phyloP scores from a whole-genome alignment of 2,113 vertebrate species.

The Mesembrinibis cayennensis region DNA sequence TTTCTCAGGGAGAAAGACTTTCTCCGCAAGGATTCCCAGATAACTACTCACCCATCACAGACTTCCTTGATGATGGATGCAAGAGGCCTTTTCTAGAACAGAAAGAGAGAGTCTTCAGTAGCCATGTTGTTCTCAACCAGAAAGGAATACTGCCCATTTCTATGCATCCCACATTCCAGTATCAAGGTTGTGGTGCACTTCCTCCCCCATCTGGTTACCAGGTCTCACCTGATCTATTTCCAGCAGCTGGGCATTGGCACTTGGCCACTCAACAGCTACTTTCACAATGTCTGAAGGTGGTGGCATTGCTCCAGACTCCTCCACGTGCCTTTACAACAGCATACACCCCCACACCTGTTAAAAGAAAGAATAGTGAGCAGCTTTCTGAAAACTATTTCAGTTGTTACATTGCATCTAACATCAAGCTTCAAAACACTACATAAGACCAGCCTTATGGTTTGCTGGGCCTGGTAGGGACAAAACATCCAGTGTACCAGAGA shows the following conservation, averaged over 20 bases:
- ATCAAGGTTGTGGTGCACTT: background rate
- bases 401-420: background rate
- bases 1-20: background rate
- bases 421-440: background rate
- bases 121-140: background rate
- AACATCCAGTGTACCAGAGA: background rate
- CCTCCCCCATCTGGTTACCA: background rate
- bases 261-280: slow-evolving; percentile 98
- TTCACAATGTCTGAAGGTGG: slow-evolving; percentile 96
- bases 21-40: background rate
- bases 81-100: slow-evolving; percentile 91
- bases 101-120: slow-evolving; percentile 22
- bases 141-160: background rate
- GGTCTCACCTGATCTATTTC: slow-evolving; percentile 94
- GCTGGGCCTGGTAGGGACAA: background rate
- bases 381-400: background rate
- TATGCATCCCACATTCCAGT: background rate
- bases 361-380: background rate
- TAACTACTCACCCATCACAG: slow-evolving; percentile 90
- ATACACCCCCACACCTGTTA: slow-evolving; percentile 3
- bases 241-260: slow-evolving; percentile 95
- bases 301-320: slow-evolving; percentile 79
- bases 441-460: background rate
- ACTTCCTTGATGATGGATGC: slow-evolving; percentile 96
- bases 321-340: background rate